phyloP scores from a whole-genome alignment of 1,140 invertebrate genomes.

The Cataglyphis hispanica region DNA sequence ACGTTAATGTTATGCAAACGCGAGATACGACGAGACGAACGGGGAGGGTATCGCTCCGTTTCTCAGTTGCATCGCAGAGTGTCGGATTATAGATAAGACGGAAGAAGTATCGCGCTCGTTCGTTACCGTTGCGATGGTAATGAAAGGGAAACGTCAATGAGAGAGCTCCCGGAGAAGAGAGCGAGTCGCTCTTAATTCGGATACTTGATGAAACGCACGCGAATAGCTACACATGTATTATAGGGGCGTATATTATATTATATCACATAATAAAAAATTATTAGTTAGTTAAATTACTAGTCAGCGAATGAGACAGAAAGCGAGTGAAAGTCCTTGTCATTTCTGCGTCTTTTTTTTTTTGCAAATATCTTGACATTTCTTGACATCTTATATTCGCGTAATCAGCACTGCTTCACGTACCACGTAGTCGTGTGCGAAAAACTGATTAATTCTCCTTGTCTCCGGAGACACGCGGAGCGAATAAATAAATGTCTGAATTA shows the following conservation, averaged over 20 bases:
- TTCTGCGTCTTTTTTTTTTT: neutral
- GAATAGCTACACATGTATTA: too few relatives aligned
- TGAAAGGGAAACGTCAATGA: constrained; percentile 60
- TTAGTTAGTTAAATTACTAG: too few relatives aligned
- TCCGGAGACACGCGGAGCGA: constrained; percentile 8
- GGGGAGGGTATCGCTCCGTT: constrained; percentile 1
- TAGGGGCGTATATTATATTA: neutral
- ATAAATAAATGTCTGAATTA: constrained; percentile 60
- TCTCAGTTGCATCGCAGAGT: constrained; percentile 20
- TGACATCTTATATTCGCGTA: neutral
- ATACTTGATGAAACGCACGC: neutral
- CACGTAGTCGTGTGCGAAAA: constrained; percentile 17
- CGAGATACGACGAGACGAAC: neutral
- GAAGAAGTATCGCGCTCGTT: constrained; percentile 34
- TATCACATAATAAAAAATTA: neutral
- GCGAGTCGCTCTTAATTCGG: neutral
- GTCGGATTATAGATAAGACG: constrained; percentile 50
- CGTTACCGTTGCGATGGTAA: constrained; percentile 40
- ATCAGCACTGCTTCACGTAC: neutral
- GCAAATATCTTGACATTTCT: neutral
- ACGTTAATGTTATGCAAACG: constrained; percentile 60
- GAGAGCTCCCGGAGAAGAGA: neutral
- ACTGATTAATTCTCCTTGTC: constrained; percentile 39
- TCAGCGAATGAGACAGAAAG: neutral
- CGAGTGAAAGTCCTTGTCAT: neutral